Conservation (phyloP, 1,140 invertebrate species). For the Drosophila punjabiensis region DNA sequence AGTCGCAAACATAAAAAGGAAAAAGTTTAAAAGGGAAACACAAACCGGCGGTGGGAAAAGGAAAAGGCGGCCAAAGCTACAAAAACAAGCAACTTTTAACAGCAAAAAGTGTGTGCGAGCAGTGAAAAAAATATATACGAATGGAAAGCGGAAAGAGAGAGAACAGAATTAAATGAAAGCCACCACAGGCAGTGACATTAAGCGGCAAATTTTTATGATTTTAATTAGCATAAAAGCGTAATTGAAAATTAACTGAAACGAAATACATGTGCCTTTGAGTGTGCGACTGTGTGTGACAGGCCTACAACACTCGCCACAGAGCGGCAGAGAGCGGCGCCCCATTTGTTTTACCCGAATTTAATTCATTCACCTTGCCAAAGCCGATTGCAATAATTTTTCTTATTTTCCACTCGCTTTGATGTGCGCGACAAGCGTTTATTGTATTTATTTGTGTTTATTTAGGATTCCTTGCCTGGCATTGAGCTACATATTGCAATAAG, state of each 20-base stretch:
- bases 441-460: slow-evolving; percentile 53
- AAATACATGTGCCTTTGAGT: slow-evolving; percentile 57
- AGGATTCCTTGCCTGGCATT: slow-evolving; percentile 19
- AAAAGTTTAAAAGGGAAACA: slow-evolving; percentile 58
- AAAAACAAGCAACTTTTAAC: slow-evolving; percentile 53
- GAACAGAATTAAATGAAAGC: slow-evolving; percentile 44
- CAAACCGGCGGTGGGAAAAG: slow-evolving; percentile 41
- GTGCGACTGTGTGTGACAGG: slow-evolving; percentile 5
- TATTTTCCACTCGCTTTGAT: slow-evolving; percentile 29
- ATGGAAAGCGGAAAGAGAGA: slow-evolving; percentile 18
- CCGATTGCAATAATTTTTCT: slow-evolving; percentile 40
- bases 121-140: slow-evolving; percentile 25
- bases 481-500: neutral
- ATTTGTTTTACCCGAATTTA: slow-evolving; percentile 37
- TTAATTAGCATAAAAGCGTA: slow-evolving; percentile 82
- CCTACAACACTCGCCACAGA: slow-evolving; percentile 4
- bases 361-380: slow-evolving; percentile 39
- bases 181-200: slow-evolving; percentile 58
- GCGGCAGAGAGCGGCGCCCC: neutral
- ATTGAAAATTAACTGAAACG: slow-evolving; percentile 81
- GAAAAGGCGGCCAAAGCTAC: slow-evolving; percentile 40
- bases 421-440: slow-evolving; percentile 22
- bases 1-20: slow-evolving; percentile 48
- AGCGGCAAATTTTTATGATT: slow-evolving; percentile 67
- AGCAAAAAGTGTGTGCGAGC: slow-evolving; percentile 17